Conservation (phyloP, 2,888 invertebrate species). For the Cheiracanthium punctorium region DNA sequence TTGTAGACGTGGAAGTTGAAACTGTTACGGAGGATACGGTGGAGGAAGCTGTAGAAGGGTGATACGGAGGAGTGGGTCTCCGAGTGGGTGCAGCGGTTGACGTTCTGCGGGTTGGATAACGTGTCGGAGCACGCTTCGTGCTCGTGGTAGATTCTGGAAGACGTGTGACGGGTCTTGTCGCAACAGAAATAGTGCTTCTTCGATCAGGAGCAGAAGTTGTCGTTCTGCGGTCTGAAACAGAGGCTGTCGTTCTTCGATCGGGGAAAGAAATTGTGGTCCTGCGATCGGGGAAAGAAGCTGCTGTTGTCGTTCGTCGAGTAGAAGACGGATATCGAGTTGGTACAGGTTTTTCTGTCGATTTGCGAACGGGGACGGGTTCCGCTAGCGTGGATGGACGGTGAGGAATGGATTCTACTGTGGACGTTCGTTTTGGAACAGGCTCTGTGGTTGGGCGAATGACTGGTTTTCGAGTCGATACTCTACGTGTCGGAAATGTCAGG, state of each 20-base stretch:
- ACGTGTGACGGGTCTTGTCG: background rate
- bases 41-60: slow-evolving; percentile 25
- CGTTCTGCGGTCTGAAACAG: background rate
- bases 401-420: background rate
- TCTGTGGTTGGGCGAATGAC: background rate
- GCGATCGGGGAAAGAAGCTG: background rate
- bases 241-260: background rate
- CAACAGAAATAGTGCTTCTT: background rate
- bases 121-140: background rate
- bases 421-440: background rate
- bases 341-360: background rate
- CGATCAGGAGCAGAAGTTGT: background rate
- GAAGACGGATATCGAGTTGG: background rate
- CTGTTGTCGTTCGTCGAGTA: background rate
- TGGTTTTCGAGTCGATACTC: slow-evolving; percentile 9
- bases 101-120: background rate
- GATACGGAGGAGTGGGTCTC: slow-evolving; percentile 61
- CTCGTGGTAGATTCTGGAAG: too few species aligned
- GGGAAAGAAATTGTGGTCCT: background rate
- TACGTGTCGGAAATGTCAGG: slow-evolving; percentile 13
- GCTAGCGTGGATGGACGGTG: too few species aligned
- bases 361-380: too few species aligned
- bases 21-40: slow-evolving; percentile 77
- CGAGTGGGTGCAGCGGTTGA: slow-evolving; percentile 33
- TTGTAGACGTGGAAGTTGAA: slow-evolving; percentile 79